Evolutionary conservation across 2,113 vertebrate genomes (phyloP), one percentile per base, ranked within the genome.

Genomic region (Zosterops lateralis): DNA sequence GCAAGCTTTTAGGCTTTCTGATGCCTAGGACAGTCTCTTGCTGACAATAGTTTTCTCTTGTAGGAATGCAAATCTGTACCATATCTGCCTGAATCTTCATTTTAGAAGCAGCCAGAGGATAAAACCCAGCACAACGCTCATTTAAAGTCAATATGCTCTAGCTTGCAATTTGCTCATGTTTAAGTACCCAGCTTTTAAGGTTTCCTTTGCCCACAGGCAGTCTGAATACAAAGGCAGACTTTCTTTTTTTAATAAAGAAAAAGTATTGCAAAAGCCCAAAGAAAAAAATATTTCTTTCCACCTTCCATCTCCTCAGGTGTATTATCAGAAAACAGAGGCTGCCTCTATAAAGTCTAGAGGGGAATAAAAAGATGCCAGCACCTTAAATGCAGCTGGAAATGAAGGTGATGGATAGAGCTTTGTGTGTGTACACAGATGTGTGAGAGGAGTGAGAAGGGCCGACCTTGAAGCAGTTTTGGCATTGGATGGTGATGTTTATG

Each of bases 131-230:
- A 0, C 68, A 77, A 25, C 5, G 14, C 73, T 96, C 70, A 53
- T 96, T 96, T 96, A 72, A 94, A 97, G 85, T 75, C 89, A 92
- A 85, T 83, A 56, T 89, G 93, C 81, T 86, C 68, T 61, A 64
- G 57, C 89, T 92, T 92, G 83, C 80, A 89, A 82, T 93, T 92
- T 81, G 64, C 61, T 96, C 48, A 6, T 87, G 44, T 93, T 62
- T 87, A 93, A 93, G 81, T 78, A 50, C 74, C 80, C 45, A 26
- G 65, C 75, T 96, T 95, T 92, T 92, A 95, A 95, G 79, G 38
- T 85, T 96, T 92, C 56, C 44, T 95, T 89, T 96, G 82, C 95
- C 92, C 18, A 53, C 51, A 72, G 95, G 95, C 93, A 76, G 70
- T n/a, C 82, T 87, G 90, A 85, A 87, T 85, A 79, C 78, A 93